phyloP scores from a whole-genome alignment of 2,797 vertebrate species.

The Enoplosus armatus region DNA sequence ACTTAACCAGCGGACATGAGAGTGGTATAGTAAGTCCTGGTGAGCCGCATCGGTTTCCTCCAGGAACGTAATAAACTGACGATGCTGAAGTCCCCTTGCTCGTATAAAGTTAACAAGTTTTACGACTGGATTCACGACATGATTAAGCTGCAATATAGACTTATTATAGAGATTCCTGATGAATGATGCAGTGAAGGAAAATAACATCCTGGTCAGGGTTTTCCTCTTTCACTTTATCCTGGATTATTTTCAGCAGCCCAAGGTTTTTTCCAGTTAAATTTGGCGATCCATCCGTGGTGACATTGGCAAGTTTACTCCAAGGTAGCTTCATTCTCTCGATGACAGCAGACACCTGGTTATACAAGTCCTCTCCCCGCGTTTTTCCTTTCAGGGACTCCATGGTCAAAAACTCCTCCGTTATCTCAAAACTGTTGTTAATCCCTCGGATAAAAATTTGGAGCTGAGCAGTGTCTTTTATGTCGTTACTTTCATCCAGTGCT shows the following conservation, averaged over 20 bases:
- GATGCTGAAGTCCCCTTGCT: conserved; percentile 23
- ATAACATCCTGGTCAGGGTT: conserved; percentile 41
- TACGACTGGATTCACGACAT: conserved; percentile 32
- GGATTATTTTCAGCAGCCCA: conserved; percentile 54
- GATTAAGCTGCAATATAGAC: conserved; percentile 40
- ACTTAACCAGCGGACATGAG: conserved; percentile 15
- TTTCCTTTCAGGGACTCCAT: conserved; percentile 26
- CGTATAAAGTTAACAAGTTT: conserved; percentile 45
- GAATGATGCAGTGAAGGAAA: conserved; percentile 53
- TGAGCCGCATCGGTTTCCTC: conserved; percentile 37
- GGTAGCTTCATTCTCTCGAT: conserved; percentile 26
- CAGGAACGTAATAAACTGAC: conserved; percentile 42
- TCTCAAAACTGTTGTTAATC: neutral
- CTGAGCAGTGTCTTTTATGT: conserved; percentile 37
- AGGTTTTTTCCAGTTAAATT: conserved; percentile 55
- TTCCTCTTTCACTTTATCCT: conserved; percentile 44
- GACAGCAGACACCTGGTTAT: conserved; percentile 27
- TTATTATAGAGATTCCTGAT: conserved; percentile 51
- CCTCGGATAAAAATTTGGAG: conserved; percentile 35
- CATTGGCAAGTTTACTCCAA: conserved; percentile 39
- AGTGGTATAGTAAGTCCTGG: conserved; percentile 34
- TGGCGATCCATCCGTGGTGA: conserved; percentile 59
- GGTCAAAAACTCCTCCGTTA: neutral
- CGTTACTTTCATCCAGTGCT: conserved; percentile 38
- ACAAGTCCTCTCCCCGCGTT: conserved; percentile 28